Conservation (phyloP, 2,113 vertebrate species). For the Oreochromis tanganicae region DNA sequence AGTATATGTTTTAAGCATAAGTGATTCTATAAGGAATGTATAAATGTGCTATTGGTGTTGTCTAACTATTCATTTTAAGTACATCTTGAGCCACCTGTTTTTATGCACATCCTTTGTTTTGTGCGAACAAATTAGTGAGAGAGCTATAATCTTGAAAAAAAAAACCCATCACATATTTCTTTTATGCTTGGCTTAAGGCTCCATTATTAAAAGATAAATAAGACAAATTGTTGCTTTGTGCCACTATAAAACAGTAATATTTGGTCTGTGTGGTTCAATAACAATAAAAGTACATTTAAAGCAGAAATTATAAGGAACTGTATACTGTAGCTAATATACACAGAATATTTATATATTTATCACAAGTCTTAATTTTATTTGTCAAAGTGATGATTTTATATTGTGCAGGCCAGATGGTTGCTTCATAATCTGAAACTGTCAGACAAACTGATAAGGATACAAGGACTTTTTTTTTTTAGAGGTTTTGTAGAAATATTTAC, state of each 20-base stretch:
- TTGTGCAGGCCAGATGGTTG: not conserved
- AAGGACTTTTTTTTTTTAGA: not conserved
- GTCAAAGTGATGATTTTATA: not conserved
- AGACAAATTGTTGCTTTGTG: not conserved
- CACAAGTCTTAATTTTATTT: not conserved
- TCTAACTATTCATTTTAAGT: not conserved
- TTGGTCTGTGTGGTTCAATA: not conserved
- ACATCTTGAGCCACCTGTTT: not conserved
- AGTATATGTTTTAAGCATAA: not conserved
- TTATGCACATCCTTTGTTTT: not conserved
- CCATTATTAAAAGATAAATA: not conserved
- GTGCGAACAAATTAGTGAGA: not conserved
- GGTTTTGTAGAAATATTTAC: not conserved
- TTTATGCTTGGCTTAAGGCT: not conserved
- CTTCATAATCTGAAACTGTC: not conserved
- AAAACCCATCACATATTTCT: not conserved
- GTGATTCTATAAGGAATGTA: not conserved
- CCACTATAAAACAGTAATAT: not conserved
- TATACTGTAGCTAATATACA: not conserved
- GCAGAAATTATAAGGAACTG: not conserved
- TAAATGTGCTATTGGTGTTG: not conserved
- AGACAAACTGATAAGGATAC: not conserved
- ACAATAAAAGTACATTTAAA: not conserved
- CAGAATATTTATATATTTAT: not conserved
- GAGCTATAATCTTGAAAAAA: not conserved